Conservation (phyloP, 1,140 invertebrate genomes). For the Rhynchophorus ferrugineus region DNA sequence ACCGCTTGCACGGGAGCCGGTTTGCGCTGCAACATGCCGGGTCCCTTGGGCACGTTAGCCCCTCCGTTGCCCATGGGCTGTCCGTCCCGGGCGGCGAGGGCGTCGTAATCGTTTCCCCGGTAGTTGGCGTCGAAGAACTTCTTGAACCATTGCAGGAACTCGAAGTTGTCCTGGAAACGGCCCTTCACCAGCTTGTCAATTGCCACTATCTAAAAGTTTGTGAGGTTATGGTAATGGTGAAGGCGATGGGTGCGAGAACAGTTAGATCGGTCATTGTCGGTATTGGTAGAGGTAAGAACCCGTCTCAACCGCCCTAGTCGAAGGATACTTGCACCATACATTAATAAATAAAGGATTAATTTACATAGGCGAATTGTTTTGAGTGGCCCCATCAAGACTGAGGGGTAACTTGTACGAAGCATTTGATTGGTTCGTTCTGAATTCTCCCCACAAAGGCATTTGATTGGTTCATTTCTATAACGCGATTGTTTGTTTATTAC, state of each 20-base stretch:
- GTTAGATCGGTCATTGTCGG: not conserved
- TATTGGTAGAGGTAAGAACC: not conserved
- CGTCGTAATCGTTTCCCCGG: conserved; percentile 85
- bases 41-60: conserved; percentile 49
- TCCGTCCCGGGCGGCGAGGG: conserved; percentile 74
- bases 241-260: not conserved
- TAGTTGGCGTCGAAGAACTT: conserved; percentile 99
- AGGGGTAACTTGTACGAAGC: too few species aligned
- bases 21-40: conserved; percentile 41
- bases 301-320: too few species aligned
- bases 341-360: too few species aligned
- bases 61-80: conserved; percentile 69
- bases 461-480: too few species aligned
- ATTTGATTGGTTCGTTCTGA: too few species aligned
- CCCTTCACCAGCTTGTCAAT: conserved; percentile 89
- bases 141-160: conserved; percentile 99
- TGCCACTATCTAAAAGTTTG: conserved; percentile 62
- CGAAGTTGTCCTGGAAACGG: conserved; percentile 97
- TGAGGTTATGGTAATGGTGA: conserved; percentile 6
- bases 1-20: conserved; percentile 39
- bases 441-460: too few species aligned
- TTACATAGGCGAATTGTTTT: too few species aligned
- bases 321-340: too few species aligned
- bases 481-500: too few species aligned
- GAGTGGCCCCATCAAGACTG: too few species aligned